phyloP scores from a whole-genome alignment of 2,888 invertebrate species.

The Hermaeophaga mercurialis region DNA sequence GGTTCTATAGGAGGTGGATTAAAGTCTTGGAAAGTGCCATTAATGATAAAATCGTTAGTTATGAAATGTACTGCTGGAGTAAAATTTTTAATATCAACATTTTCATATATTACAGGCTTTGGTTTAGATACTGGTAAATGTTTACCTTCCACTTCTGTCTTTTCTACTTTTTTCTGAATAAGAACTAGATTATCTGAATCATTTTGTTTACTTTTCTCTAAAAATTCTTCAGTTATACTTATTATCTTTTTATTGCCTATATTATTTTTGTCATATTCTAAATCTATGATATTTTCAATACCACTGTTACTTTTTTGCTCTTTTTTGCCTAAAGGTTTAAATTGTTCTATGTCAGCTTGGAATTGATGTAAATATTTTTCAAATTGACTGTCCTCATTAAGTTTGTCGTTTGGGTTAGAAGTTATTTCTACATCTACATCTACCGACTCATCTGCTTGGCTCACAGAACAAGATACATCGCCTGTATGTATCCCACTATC shows the following conservation, averaged over 20 bases:
- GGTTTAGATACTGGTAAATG: constrained; percentile 27
- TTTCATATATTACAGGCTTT: constrained; percentile 60
- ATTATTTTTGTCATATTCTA: constrained; percentile 5
- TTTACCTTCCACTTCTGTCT: constrained; percentile 18
- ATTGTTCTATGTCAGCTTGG: constrained; percentile 30
- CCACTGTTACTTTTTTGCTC: constrained; percentile 4
- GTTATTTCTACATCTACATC: constrained; percentile 57
- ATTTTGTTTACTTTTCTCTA: constrained; percentile 57
- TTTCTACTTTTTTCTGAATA: constrained; percentile 16
- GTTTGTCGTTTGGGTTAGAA: constrained; percentile 49
- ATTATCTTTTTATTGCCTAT: constrained; percentile 31
- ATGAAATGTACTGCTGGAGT: constrained; percentile 50
- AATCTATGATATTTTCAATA: constrained; percentile 7
- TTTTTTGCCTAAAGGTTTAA: constrained; percentile 17
- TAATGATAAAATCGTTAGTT: constrained; percentile 56
- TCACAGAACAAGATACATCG: constrained; percentile 74
- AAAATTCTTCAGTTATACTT: constrained; percentile 53
- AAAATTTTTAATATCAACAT: constrained; percentile 56
- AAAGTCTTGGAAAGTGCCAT: constrained; percentile 62
- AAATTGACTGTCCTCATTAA: constrained; percentile 37
- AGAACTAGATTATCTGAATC: constrained; percentile 46
- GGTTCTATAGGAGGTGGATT: constrained; percentile 70
- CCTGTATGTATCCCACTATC: constrained; percentile 82
- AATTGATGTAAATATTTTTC: constrained; percentile 33
- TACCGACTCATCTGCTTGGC: constrained; percentile 75